Evolutionary conservation across 2,888 invertebrate species (phyloP).

Genomic region (Cryptocheilus praepositus): DNA sequence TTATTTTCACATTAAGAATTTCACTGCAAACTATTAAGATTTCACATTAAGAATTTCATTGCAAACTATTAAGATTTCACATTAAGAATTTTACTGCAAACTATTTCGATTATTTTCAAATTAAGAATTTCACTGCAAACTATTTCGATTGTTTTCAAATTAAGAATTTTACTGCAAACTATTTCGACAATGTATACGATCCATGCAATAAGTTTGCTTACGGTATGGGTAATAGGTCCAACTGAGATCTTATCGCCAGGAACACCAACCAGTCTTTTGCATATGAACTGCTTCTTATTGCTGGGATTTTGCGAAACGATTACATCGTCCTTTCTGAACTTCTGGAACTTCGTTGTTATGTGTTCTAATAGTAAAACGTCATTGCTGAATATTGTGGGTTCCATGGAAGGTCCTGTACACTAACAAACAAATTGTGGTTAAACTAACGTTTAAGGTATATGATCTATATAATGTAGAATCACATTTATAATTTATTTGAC

Average conservation of each 20-base stretch:
- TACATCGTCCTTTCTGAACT: slow-evolving; percentile 86
- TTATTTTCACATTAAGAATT: too few relatives aligned
- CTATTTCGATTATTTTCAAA: too few relatives aligned
- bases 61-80: too few relatives aligned
- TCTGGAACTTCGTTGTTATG: slow-evolving; percentile 81
- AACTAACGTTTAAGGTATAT: background rate
- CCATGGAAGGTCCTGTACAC: slow-evolving; percentile 96
- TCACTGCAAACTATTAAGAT: too few relatives aligned
- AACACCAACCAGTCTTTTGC: slow-evolving; percentile 87
- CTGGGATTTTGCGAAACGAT: slow-evolving; percentile 88
- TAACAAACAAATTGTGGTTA: slow-evolving; percentile 66
- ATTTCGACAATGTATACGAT: background rate
- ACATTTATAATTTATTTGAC: too few relatives aligned
- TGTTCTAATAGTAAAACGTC: slow-evolving; percentile 91
- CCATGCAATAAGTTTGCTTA: slow-evolving; percentile 39
- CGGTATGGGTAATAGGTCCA: slow-evolving; percentile 61
- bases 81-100: too few relatives aligned
- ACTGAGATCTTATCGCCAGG: slow-evolving; percentile 83
- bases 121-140: too few relatives aligned
- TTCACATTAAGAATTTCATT: too few relatives aligned
- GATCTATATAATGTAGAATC: too few relatives aligned
- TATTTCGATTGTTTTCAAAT: too few relatives aligned
- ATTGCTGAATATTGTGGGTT: slow-evolving; percentile 89
- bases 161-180: too few relatives aligned
- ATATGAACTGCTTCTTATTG: slow-evolving; percentile 88